Conservation (phyloP, 2,113 vertebrate genomes). For the Greenwoodochromis staneri region DNA sequence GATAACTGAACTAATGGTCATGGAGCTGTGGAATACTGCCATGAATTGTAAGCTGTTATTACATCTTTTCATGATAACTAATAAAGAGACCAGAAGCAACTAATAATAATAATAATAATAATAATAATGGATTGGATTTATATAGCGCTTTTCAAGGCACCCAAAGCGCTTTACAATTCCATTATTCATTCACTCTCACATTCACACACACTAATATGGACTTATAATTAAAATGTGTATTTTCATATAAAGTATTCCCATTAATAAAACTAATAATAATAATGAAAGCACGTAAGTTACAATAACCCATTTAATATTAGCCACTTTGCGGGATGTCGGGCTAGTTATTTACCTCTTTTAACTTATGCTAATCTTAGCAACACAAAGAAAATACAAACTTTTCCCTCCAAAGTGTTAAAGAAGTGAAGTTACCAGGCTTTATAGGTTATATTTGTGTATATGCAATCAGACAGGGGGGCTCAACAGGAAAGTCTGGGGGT, state of each 20-base stretch:
- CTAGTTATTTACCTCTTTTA: not conserved
- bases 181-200: not conserved
- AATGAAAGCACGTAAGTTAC: not conserved
- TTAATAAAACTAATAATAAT: not conserved
- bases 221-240: not conserved
- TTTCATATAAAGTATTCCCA: not conserved
- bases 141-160: not conserved
- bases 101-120: not conserved
- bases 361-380: not conserved
- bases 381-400: not conserved
- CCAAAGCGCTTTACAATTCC: not conserved
- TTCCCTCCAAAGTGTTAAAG: not conserved
- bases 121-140: not conserved
- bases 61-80: not conserved
- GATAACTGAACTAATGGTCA: not conserved
- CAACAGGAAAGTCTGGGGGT: not conserved
- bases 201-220: not conserved
- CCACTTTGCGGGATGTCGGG: not conserved
- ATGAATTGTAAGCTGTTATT: not conserved
- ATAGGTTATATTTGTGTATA: not conserved
- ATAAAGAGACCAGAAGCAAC: not conserved
- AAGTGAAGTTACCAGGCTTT: not conserved
- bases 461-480: not conserved
- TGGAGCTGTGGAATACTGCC: not conserved
- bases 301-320: not conserved